These are phyloP conservation scores for Coelogynopora nodosa DNA, from an alignment of 2,888 invertebrate species.

Conservation along the genomic window DNA sequence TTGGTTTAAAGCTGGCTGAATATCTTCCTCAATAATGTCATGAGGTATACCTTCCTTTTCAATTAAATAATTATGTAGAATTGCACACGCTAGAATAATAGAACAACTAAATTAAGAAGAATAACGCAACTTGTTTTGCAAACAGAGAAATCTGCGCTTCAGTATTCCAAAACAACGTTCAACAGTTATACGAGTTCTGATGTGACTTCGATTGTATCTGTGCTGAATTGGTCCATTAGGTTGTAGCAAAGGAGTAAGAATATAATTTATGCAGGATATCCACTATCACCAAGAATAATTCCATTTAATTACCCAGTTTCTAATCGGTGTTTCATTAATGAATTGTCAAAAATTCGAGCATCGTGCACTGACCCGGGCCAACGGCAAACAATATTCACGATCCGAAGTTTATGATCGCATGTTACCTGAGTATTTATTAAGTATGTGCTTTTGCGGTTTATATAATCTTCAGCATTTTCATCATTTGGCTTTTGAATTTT, in stretches of 20 bases:
- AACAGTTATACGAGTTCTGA: too few species aligned
- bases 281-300: not conserved
- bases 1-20: too few species aligned
- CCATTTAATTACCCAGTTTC: not conserved
- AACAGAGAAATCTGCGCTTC: too few species aligned
- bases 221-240: not conserved
- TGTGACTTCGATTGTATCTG: not conserved
- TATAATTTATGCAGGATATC: not conserved
- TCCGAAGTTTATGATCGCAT: not conserved
- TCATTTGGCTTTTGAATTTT: not conserved
- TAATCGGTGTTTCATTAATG: not conserved
- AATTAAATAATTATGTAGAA: too few species aligned
- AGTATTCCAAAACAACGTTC: too few species aligned
- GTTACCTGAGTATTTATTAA: constrained; percentile 17
- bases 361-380: not conserved
- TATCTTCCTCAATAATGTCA: too few species aligned
- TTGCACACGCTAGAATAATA: too few species aligned
- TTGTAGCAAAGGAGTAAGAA: not conserved
- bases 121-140: too few species aligned
- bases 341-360: not conserved
- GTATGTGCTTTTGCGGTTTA: not conserved
- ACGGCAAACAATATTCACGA: not conserved
- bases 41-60: too few species aligned
- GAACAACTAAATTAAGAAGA: too few species aligned
- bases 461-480: constrained; percentile 17